Evolutionary conservation across 2,797 vertebrate genomes (phyloP).

Genomic region (Mustela erminea): DNA sequence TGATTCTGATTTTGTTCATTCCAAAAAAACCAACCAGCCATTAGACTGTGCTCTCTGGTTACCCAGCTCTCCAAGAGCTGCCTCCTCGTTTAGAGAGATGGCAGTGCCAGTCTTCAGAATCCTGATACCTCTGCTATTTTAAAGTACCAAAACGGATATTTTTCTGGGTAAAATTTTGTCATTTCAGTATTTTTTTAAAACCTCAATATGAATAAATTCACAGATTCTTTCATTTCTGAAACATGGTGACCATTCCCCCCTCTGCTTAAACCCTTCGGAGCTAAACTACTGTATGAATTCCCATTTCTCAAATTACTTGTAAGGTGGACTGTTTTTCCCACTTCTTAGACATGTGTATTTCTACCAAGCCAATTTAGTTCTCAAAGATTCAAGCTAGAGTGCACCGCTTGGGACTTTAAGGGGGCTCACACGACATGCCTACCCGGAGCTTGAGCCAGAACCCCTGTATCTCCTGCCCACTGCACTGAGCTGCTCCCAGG

Average conservation of each 20-base stretch:
- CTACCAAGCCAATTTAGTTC: neutral
- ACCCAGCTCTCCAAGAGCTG: neutral
- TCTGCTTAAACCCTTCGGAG: neutral
- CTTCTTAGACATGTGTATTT: neutral
- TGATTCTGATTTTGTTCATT: constrained; percentile 7
- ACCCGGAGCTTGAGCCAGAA: neutral
- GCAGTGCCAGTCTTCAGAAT: neutral
- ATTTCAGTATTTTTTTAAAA: constrained; percentile 16
- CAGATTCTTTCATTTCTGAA: constrained; percentile 43
- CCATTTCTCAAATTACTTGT: neutral
- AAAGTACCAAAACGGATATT: neutral
- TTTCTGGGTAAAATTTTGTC: constrained; percentile 48
- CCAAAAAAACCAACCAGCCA: neutral
- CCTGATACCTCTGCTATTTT: neutral
- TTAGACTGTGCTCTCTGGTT: neutral
- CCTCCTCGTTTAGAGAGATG: neutral
- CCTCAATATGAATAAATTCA: constrained; percentile 25
- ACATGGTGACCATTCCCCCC: neutral
- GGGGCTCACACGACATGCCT: neutral
- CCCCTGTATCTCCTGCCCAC: neutral
- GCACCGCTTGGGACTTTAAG: neutral
- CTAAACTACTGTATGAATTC: constrained; percentile 37
- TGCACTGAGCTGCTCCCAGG: neutral
- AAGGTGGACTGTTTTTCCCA: neutral
- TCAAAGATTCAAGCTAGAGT: neutral